Evolutionary conservation across 2,113 vertebrate genomes (phyloP).

Genomic region (Apteryx mantelli): DNA sequence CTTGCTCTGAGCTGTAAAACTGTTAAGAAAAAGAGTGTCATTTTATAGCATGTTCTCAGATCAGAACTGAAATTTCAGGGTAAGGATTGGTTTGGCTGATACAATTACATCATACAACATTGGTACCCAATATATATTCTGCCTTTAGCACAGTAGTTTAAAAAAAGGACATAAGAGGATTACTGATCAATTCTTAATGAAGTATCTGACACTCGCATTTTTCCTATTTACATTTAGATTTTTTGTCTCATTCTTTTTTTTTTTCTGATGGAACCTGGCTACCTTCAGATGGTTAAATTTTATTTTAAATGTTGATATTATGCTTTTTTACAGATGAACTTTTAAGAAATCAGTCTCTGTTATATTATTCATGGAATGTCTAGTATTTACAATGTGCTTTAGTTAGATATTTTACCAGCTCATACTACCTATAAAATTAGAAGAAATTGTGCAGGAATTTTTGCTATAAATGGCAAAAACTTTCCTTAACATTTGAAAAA

Average conservation of each 20-base stretch:
- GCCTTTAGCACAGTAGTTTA: background rate
- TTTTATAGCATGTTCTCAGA: background rate
- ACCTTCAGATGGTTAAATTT: background rate
- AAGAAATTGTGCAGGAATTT: background rate
- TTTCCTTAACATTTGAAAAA: background rate
- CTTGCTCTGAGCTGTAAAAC: background rate
- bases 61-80: background rate
- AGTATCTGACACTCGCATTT: slow-evolving; percentile 32
- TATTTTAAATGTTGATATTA: background rate
- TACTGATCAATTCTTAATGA: slow-evolving; percentile 51
- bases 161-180: slow-evolving; percentile 29
- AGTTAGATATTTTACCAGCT: background rate
- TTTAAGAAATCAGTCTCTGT: background rate
- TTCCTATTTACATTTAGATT: slow-evolving; percentile 59
- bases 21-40: background rate
- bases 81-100: background rate
- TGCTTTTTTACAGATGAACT: background rate
- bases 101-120: background rate
- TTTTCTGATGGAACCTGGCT: background rate
- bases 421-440: background rate
- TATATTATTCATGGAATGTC: background rate
- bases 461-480: background rate
- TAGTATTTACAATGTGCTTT: background rate
- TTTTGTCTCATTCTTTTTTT: slow-evolving; percentile 22
- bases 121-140: background rate